A percentile compares a stretch with the other conserved stretches of the same genome.
phyloP scores from a whole-genome alignment of 1,140 invertebrate species.

The Drosophila ficusphila region DNA sequence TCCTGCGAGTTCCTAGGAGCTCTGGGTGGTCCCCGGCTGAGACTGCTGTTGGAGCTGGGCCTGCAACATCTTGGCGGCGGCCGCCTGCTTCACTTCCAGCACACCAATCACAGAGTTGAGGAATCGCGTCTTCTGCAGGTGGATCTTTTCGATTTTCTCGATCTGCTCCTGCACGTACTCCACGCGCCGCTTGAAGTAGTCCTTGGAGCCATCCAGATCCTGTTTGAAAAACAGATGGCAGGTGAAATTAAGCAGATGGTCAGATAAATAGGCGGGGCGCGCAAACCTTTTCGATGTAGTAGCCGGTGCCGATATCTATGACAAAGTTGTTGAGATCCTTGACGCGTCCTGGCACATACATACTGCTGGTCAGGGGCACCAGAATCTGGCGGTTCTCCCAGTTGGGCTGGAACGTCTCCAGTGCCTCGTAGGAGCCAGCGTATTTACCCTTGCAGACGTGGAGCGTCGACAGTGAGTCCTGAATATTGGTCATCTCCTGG shows the following conservation, averaged over 20 bases:
- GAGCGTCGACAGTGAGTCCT: constrained; percentile 94
- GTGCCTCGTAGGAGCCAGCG: constrained; percentile 92
- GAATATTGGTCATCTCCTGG: constrained; percentile 94
- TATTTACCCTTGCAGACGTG: constrained; percentile 96
- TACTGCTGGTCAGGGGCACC: constrained; percentile 96
- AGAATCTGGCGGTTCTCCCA: constrained; percentile 92
- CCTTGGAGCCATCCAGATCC: constrained; percentile 91
- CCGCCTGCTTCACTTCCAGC: constrained; percentile 87
- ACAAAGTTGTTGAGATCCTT: constrained; percentile 93
- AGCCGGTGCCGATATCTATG: constrained; percentile 97
- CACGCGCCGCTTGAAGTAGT: constrained; percentile 96
- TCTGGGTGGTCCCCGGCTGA: constrained; percentile 34
- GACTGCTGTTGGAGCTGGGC: constrained; percentile 67
- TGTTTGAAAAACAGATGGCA: constrained; percentile 80
- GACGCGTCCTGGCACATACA: constrained; percentile 96
- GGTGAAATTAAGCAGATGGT: neutral
- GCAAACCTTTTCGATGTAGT: constrained; percentile 94
- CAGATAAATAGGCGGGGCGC: neutral
- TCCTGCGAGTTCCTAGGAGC: constrained; percentile 20
- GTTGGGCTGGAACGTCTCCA: constrained; percentile 91
- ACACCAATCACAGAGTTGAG: constrained; percentile 91
- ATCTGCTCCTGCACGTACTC: constrained; percentile 96
- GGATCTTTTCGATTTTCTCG: constrained; percentile 94
- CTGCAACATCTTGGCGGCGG: constrained; percentile 66
- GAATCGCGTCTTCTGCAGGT: constrained; percentile 93